Evolutionary conservation across 2,113 vertebrate genomes (phyloP).

Genomic region (Scartelaos histophorus): DNA sequence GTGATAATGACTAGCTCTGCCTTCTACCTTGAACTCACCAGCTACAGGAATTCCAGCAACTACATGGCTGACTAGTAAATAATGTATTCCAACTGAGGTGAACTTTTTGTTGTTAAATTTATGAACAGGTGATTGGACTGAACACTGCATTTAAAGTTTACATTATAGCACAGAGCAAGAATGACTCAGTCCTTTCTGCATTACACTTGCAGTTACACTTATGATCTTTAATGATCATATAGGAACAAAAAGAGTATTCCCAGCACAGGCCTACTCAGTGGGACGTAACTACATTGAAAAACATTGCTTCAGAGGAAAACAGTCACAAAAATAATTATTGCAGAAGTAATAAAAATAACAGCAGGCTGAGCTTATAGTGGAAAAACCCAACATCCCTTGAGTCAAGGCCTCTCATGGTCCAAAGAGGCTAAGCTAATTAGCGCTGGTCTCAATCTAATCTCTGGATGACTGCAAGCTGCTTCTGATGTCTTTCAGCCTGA

Average conservation of each 20-base stretch:
- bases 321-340: neutral
- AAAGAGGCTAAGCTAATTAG: slow-evolving; percentile 59
- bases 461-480: slow-evolving; percentile 42
- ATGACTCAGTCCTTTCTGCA: neutral
- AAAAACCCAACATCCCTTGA: slow-evolving; percentile 29
- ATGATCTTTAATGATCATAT: neutral
- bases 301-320: slow-evolving; percentile 1
- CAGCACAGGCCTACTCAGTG: neutral
- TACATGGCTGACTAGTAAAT: neutral
- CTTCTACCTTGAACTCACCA: neutral
- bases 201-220: neutral
- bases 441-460: slow-evolving; percentile 55
- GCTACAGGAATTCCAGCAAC: neutral
- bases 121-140: neutral
- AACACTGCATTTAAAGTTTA: neutral
- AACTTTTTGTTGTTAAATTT: slow-evolving; percentile 5
- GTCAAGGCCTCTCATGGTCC: slow-evolving; percentile 29
- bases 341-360: slow-evolving; percentile 25
- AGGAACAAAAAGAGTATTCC: neutral
- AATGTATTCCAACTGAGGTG: neutral
- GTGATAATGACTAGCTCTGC: neutral
- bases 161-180: neutral
- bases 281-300: slow-evolving; percentile 12
- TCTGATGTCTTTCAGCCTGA: slow-evolving; percentile 37
- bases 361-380: slow-evolving; percentile 7